These are phyloP conservation scores for Zapus hudsonius DNA, from an alignment of 2,113 vertebrate genomes.

Conservation along the genomic window DNA sequence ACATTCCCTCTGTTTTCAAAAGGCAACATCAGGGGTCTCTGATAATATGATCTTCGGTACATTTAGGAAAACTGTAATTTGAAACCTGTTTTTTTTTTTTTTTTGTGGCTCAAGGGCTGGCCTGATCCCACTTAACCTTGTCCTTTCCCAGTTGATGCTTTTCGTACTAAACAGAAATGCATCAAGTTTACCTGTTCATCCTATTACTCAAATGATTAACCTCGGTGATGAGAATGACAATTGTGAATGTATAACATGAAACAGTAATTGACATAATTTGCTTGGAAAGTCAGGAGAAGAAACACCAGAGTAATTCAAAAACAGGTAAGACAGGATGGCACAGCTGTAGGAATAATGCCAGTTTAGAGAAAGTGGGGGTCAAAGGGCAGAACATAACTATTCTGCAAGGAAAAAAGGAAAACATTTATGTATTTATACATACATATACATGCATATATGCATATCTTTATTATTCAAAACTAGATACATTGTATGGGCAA, in stretches of 20 bases:
- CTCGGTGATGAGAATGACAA: constrained; percentile 59
- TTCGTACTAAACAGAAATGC: constrained; percentile 37
- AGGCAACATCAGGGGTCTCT: background rate
- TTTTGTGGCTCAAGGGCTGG: background rate
- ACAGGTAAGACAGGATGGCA: background rate
- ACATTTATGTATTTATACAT: too few species aligned
- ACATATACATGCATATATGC: too few species aligned
- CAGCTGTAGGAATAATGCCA: background rate
- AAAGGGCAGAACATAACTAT: background rate
- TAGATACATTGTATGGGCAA: too few species aligned
- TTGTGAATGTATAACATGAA: constrained; percentile 54
- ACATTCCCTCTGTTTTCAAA: background rate
- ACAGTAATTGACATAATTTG: constrained; percentile 60
- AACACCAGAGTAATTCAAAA: constrained; percentile 45
- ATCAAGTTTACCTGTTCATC: constrained; percentile 42
- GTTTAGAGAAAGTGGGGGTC: background rate
- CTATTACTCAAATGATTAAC: constrained; percentile 63
- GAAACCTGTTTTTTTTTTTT: background rate
- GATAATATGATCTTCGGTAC: background rate
- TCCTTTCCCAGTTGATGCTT: constrained; percentile 10
- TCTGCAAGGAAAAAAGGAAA: background rate
- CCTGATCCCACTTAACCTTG: constrained; percentile 13
- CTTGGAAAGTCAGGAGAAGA: constrained; percentile 22
- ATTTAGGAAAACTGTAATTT: background rate
- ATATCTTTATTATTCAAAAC: too few species aligned